Conservation (phyloP, 2,888 invertebrate genomes). For the Drosophila pseudotalamancana region DNA sequence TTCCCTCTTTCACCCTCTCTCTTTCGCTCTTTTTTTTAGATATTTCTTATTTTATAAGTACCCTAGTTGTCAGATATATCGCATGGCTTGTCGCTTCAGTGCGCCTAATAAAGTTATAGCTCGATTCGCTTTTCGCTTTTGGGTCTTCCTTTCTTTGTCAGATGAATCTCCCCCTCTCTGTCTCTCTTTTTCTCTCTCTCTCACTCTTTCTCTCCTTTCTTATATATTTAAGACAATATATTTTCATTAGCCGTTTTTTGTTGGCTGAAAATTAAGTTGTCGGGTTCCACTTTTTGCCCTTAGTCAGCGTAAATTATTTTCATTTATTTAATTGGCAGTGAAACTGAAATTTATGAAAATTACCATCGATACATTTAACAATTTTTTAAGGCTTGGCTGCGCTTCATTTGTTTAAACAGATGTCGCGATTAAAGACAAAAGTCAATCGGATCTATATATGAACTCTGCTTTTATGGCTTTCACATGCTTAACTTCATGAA, state of each 20-base stretch:
- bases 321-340: constrained; percentile 71
- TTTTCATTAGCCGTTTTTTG: constrained; percentile 60
- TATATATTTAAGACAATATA: constrained; percentile 47
- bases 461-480: background rate
- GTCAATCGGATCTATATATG: constrained; percentile 2
- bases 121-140: constrained; percentile 26
- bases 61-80: constrained; percentile 62
- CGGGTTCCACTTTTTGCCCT: constrained; percentile 40
- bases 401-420: constrained; percentile 53
- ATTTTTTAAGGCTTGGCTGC: constrained; percentile 32
- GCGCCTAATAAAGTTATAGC: constrained; percentile 72
- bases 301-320: constrained; percentile 69
- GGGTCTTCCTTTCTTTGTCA: constrained; percentile 21
- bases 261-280: constrained; percentile 50
- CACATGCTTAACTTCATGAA: background rate
- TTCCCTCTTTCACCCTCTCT: background rate
- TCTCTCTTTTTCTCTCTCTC: background rate
- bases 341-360: constrained; percentile 57
- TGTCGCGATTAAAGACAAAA: constrained; percentile 21
- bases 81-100: constrained; percentile 57
- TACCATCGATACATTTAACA: constrained; percentile 43
- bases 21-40: constrained; percentile 27
- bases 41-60: constrained; percentile 60
- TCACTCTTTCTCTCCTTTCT: background rate
- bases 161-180: background rate